These are phyloP conservation scores for Stigmatopora argus DNA, from an alignment of 2,113 vertebrate genomes.

Conservation along the genomic window DNA sequence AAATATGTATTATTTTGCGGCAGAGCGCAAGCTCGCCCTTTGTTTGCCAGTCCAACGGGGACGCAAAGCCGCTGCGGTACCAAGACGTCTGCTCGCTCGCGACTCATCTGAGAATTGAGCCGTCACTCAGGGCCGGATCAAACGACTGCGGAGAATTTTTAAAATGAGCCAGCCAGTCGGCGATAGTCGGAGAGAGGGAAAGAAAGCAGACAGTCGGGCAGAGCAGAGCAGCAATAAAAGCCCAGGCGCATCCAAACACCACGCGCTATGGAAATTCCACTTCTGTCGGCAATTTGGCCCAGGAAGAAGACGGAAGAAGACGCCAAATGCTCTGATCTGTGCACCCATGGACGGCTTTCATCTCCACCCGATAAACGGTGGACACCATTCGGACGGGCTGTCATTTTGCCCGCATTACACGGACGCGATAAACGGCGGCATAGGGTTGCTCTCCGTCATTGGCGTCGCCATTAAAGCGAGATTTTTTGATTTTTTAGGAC, in stretches of 20 bases:
- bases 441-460: constrained; percentile 6
- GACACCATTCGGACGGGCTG: constrained; percentile 34
- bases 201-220: constrained; percentile 37
- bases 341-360: constrained; percentile 42
- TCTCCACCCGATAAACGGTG: constrained; percentile 49
- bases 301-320: constrained; percentile 21
- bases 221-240: constrained; percentile 50
- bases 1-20: constrained; percentile 12
- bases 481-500: too few species aligned
- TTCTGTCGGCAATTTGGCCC: constrained; percentile 11
- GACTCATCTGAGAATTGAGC: constrained; percentile 38
- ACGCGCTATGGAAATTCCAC: constrained; percentile 39
- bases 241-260: constrained; percentile 20
- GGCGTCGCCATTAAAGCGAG: not conserved
- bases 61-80: constrained; percentile 20
- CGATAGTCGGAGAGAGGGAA: constrained; percentile 1
- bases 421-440: constrained; percentile 19
- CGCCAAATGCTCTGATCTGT: constrained; percentile 16
- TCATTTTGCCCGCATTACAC: constrained; percentile 13
- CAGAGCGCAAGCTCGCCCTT: not conserved
- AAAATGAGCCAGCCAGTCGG: too few species aligned
- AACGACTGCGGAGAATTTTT: constrained; percentile 22
- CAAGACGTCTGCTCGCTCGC: constrained; percentile 23
- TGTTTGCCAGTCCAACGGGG: constrained; percentile 7
- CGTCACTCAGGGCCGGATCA: constrained; percentile 44